Evolutionary conservation across 2,888 invertebrate genomes (phyloP).

Genomic region (Netelia fuscicornis): DNA sequence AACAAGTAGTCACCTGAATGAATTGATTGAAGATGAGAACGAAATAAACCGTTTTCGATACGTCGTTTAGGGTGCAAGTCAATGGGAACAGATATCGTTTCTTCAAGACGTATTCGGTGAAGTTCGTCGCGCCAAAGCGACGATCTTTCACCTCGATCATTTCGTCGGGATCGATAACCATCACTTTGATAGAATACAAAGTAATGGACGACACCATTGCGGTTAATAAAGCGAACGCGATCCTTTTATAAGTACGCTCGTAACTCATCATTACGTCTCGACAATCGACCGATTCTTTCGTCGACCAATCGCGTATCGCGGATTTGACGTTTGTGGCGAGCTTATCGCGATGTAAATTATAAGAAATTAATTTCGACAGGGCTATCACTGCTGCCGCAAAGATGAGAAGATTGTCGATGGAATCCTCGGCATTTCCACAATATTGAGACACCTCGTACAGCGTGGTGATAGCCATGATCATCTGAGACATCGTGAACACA

Average conservation of each 20-base stretch:
- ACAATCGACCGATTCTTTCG: conserved; percentile 16
- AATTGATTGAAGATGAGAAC: conserved; percentile 53
- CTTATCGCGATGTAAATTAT: conserved; percentile 67
- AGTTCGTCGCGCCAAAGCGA: conserved; percentile 9
- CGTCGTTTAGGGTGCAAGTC: conserved; percentile 59
- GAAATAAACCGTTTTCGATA: conserved; percentile 42
- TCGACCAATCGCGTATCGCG: conserved; percentile 49
- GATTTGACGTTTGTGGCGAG: conserved; percentile 61
- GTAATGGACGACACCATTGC: not conserved
- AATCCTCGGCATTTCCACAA: conserved; percentile 68
- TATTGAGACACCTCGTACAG: conserved; percentile 59
- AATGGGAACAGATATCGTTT: conserved; percentile 28
- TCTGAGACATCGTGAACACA: conserved; percentile 17
- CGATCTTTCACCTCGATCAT: conserved; percentile 6
- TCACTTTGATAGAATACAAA: conserved; percentile 14
- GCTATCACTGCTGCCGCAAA: conserved; percentile 62
- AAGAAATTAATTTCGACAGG: conserved; percentile 68
- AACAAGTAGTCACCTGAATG: conserved; percentile 49
- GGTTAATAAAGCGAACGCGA: not conserved
- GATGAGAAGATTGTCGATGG: conserved; percentile 68
- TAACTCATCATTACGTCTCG: conserved; percentile 20
- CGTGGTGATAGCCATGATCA: conserved; percentile 58
- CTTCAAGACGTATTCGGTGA: not conserved
- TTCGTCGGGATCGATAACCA: conserved; percentile 21
- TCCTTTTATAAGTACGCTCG: conserved; percentile 25